These are phyloP conservation scores for Tympanoctomys barrerae DNA, from an alignment of 2,797 vertebrate species.

Conservation along the genomic window DNA sequence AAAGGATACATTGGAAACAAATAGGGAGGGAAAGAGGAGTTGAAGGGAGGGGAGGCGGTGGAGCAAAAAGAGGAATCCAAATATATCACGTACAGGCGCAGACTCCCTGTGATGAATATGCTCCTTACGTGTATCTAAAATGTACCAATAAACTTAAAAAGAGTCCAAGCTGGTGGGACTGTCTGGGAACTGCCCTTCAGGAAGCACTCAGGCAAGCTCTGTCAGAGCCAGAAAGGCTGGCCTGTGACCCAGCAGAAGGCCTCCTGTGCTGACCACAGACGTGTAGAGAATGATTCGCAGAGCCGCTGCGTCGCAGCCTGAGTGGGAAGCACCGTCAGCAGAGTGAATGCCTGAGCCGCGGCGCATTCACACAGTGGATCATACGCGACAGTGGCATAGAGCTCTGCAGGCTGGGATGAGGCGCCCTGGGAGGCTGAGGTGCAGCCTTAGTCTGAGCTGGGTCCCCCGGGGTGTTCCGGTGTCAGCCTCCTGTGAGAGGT, in stretches of 20 bases:
- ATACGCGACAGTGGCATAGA: not conserved
- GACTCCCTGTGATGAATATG: not conserved
- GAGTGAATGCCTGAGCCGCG: not conserved
- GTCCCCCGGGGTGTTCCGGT: not conserved
- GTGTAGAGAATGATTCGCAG: accelerated
- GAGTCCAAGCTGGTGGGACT: not conserved
- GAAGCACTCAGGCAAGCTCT: not conserved
- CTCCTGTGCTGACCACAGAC: not conserved
- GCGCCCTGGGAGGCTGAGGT: not conserved
- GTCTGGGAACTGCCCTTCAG: too few species aligned
- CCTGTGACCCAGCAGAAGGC: not conserved
- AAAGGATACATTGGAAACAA: not conserved
- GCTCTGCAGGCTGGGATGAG: not conserved
- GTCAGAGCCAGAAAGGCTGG: too few species aligned
- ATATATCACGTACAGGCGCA: not conserved
- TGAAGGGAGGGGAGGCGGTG: not conserved
- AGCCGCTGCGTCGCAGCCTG: not conserved
- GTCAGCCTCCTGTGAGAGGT: not conserved
- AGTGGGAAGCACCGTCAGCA: not conserved
- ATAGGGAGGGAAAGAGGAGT: not conserved
- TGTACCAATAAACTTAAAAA: not conserved
- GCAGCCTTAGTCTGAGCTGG: not conserved
- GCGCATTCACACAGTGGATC: accelerated
- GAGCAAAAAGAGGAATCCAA: not conserved
- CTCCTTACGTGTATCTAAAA: not conserved